phyloP scores from a whole-genome alignment of 2,797 vertebrate genomes.

The Macropodus opercularis region DNA sequence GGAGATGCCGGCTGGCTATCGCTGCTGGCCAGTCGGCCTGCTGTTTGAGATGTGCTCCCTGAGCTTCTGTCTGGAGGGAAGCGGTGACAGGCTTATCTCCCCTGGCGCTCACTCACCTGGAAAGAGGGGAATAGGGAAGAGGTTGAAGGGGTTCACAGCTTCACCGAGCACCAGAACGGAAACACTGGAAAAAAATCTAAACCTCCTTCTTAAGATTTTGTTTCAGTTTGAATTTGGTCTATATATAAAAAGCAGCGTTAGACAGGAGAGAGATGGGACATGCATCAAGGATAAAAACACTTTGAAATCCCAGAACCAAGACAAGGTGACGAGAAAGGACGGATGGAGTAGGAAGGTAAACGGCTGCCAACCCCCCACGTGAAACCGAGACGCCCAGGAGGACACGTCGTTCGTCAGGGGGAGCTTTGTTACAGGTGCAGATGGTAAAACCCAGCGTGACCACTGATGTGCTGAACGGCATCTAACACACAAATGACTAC shows the following conservation, averaged over 20 bases:
- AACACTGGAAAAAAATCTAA: conserved; percentile 17
- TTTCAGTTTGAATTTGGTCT: conserved; percentile 22
- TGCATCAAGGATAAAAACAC: not conserved
- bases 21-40: conserved; percentile 64
- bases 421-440: too few relatives aligned
- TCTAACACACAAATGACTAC: too few relatives aligned
- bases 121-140: conserved; percentile 26
- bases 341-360: too few relatives aligned
- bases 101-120: conserved; percentile 70
- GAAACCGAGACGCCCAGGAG: too few relatives aligned
- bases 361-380: too few relatives aligned
- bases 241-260: conserved; percentile 6
- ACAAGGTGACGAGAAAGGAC: too few relatives aligned
- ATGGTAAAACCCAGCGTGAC: too few relatives aligned
- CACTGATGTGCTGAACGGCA: too few relatives aligned
- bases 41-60: conserved; percentile 68
- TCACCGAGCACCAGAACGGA: conserved; percentile 39
- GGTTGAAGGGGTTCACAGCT: conserved; percentile 47
- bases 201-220: conserved; percentile 8
- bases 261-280: not conserved
- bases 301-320: not conserved
- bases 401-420: too few relatives aligned
- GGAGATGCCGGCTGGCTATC: conserved; percentile 67
- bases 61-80: conserved; percentile 61
- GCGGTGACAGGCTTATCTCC: conserved; percentile 72